Conservation (phyloP, 2,113 vertebrate species). For the Malaclemys terrapin region DNA sequence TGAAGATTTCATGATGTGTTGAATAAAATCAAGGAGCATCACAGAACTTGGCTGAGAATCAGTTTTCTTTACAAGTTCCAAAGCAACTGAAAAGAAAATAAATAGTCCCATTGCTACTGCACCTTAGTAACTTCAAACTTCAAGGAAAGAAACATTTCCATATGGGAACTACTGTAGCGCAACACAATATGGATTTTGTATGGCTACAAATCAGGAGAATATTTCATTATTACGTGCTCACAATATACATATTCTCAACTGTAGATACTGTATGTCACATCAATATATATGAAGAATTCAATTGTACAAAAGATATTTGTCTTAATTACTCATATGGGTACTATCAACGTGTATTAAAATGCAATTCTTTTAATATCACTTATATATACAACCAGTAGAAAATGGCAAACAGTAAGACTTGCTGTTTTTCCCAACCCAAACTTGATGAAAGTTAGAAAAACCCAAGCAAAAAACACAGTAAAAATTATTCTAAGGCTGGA, state of each 20-base stretch:
- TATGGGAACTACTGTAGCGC: not conserved
- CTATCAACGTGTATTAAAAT: not conserved
- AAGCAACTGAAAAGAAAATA: constrained; percentile 82
- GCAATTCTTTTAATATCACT: not conserved
- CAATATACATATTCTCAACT: not conserved
- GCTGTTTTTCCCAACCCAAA: not conserved
- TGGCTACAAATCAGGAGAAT: not conserved
- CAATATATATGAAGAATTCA: not conserved
- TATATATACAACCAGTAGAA: not conserved
- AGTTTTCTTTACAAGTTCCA: constrained; percentile 93
- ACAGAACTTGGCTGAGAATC: constrained; percentile 94
- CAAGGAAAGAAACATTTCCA: not conserved
- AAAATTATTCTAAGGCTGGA: not conserved
- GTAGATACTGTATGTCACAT: not conserved
- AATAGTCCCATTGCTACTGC: not conserved
- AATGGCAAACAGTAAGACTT: not conserved
- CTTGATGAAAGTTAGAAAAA: not conserved
- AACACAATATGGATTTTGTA: not conserved
- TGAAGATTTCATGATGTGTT: constrained; percentile 96
- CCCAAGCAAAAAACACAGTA: not conserved
- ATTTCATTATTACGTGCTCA: not conserved
- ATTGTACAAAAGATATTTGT: not conserved
- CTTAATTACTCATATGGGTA: not conserved
- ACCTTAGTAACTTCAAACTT: not conserved
- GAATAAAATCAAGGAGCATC: constrained; percentile 97